phyloP scores from a whole-genome alignment of 1,140 invertebrate species.

The Lepidurus apus region DNA sequence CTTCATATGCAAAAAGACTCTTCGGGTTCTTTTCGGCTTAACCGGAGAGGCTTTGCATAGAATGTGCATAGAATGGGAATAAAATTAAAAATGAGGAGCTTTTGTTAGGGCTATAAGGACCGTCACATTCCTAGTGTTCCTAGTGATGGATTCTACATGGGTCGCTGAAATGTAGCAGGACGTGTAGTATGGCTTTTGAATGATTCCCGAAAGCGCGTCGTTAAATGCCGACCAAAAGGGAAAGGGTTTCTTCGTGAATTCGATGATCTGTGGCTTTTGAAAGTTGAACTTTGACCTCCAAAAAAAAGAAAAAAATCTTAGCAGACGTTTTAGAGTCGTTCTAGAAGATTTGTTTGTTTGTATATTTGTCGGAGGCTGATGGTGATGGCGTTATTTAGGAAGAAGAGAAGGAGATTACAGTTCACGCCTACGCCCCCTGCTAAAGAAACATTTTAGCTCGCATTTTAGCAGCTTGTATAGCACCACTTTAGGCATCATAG shows the following conservation, averaged over 20 bases:
- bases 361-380: background rate
- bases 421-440: background rate
- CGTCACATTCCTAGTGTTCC: constrained; percentile 16
- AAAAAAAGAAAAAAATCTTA: background rate
- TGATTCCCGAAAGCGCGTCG: background rate
- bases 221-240: constrained; percentile 2
- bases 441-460: no score
- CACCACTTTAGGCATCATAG: background rate
- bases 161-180: background rate
- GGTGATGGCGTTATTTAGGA: background rate
- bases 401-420: background rate
- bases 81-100: background rate
- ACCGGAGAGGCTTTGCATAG: background rate
- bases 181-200: background rate
- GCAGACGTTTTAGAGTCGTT: background rate
- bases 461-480: no score
- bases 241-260: background rate
- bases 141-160: background rate
- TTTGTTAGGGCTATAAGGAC: constrained; percentile 17
- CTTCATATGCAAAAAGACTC: background rate
- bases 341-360: background rate
- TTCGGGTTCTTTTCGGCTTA: background rate
- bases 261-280: background rate
- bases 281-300: background rate
- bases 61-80: background rate